Evolutionary conservation across 2,888 invertebrate species (phyloP), one percentile per base, ranked within the genome.

Genomic region (Gastracanthus pulcherrimus): DNA sequence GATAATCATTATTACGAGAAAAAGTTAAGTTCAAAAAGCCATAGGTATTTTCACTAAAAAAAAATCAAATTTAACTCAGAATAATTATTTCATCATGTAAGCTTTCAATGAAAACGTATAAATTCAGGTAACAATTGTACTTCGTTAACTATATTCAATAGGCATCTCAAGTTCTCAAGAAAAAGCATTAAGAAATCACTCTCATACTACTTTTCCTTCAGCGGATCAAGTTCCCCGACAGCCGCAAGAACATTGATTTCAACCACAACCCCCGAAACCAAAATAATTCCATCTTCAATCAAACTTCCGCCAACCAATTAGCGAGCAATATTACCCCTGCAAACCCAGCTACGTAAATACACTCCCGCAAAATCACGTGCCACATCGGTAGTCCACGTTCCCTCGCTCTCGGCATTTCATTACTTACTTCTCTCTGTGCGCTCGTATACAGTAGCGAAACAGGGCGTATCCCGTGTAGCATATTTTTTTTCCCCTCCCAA

Each of bases 391-490:
- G n/a, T 45, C 45, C 16, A 45, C n/a, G n/a, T n/a, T 45, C n/a
- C n/a, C 45, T 13, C 13, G 45, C 45, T 13, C 45, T 7, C 11
- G 9, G 36, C 19, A 62, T 29, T 62, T 48, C 51, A 29, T 64
- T 51, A 64, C 64, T 45, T 62, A 36, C 48, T 71, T 64, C 26
- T 3, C 64, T 78, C 26, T 6, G 41, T 38, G 38, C 23, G 51
- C 26, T 2, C n/a, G n/a, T n/a, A n/a, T n/a, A n/a, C n/a, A n/a
- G n/a, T n/a, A 26, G 26, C 36, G 45, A 67, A 75, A 75, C 55
- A 48, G 72, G 72, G 72, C 76, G 67, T 72, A 72, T 81, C 76
- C 71, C 71, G n/a, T 11, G 67, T 71, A 80, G 66, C 58, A 58
- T 76, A 58, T 62, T 36, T 29, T 76, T 81, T 38, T 45, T 76